Conservation (phyloP, 2,113 vertebrate genomes). For the Struthio camelus region DNA sequence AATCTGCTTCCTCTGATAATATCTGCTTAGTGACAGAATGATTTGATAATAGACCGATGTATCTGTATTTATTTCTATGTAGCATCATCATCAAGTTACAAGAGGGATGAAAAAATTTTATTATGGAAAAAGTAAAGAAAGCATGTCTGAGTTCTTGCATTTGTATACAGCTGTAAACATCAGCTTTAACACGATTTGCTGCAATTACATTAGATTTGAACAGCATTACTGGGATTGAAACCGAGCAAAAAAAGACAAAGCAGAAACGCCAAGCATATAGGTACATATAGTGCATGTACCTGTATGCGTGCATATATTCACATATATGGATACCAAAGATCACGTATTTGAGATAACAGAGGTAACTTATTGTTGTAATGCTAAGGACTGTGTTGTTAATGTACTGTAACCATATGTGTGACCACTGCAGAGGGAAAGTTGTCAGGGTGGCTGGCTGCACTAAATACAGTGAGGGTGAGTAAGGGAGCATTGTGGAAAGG, state of each 20-base stretch:
- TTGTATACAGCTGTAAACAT: neutral
- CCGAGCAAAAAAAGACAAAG: neutral
- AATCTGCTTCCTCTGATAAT: neutral
- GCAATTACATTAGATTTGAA: neutral
- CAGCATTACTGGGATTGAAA: neutral
- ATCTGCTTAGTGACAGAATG: neutral
- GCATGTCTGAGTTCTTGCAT: neutral
- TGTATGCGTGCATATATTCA: neutral
- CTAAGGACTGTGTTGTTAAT: neutral
- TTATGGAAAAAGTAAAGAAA: neutral
- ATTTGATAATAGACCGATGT: neutral
- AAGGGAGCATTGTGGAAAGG: neutral
- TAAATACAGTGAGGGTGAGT: neutral
- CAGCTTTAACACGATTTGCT: neutral
- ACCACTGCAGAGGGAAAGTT: neutral
- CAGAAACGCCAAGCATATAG: neutral
- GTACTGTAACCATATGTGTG: rapidly evolving
- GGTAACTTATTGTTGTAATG: neutral
- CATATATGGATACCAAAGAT: neutral
- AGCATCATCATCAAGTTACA: neutral
- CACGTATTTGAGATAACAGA: neutral
- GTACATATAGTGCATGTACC: too few species aligned
- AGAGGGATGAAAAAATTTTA: neutral
- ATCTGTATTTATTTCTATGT: neutral
- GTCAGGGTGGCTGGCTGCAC: neutral